Evolutionary conservation across 2,888 invertebrate species (phyloP).

Genomic region (Athetis lepigone): DNA sequence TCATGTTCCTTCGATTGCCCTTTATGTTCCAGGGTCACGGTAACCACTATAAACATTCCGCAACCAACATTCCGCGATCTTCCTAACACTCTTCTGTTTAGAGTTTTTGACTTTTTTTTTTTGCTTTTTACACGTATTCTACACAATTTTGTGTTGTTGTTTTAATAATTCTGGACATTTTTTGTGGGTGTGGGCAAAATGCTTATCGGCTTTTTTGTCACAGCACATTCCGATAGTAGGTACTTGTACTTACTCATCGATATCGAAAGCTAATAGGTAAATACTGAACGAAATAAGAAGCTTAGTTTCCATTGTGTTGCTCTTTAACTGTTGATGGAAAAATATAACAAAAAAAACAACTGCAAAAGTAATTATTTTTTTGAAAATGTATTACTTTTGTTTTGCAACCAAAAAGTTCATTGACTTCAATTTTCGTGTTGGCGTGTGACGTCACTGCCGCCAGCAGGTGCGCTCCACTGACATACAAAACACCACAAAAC

Average conservation of each 20-base stretch:
- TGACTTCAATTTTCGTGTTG: constrained; percentile 39
- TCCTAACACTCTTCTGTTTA: too few relatives aligned
- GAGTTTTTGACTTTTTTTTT: too few relatives aligned
- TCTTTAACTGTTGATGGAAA: not conserved
- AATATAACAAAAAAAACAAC: not conserved
- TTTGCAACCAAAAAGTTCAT: constrained; percentile 36
- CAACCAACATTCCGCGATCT: too few relatives aligned
- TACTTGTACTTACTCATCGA: not conserved
- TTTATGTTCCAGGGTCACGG: too few relatives aligned
- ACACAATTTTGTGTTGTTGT: constrained; percentile 3
- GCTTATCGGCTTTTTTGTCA: not conserved
- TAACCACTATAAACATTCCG: too few relatives aligned
- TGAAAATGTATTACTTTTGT: not conserved
- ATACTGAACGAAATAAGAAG: not conserved
- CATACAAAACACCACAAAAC: constrained; percentile 70
- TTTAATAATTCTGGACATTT: not conserved
- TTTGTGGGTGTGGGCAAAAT: not conserved
- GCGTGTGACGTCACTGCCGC: constrained; percentile 59
- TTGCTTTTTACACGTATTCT: constrained; percentile 8
- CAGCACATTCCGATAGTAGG: not conserved
- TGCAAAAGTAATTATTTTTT: not conserved
- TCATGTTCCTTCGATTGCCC: too few relatives aligned
- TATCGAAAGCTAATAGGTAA: not conserved
- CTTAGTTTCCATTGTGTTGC: not conserved
- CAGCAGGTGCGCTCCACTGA: constrained; percentile 74